These are phyloP conservation scores for Furcula furcula DNA, from an alignment of 2,888 invertebrate genomes.

Conservation along the genomic window DNA sequence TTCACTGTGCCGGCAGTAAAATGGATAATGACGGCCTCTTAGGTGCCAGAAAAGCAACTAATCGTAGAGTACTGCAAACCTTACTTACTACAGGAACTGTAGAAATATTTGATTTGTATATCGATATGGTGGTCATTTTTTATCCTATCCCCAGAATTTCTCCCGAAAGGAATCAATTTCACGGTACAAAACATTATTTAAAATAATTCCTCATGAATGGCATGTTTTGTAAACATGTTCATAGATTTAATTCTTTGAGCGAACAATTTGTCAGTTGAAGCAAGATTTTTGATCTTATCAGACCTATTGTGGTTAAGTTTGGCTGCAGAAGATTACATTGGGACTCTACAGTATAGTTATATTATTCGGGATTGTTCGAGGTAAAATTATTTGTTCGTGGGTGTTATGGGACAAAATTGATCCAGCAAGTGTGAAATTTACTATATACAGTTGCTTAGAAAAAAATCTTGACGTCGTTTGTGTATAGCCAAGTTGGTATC, in stretches of 20 bases:
- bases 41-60: too few relatives aligned
- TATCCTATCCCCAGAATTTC: constrained; percentile 21
- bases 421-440: constrained; percentile 13
- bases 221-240: constrained; percentile 75
- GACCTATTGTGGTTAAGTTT: constrained; percentile 56
- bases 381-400: constrained; percentile 29
- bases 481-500: neutral
- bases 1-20: too few relatives aligned
- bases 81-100: too few relatives aligned
- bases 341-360: constrained; percentile 41
- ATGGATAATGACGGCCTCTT: too few relatives aligned
- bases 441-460: neutral
- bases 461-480: neutral
- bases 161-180: constrained; percentile 65
- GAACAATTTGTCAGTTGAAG: constrained; percentile 68
- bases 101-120: too few relatives aligned
- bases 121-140: neutral
- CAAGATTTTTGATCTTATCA: constrained; percentile 71
- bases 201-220: constrained; percentile 54
- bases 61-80: too few relatives aligned
- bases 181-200: constrained; percentile 52
- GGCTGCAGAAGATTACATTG: constrained; percentile 53
- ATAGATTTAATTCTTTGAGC: constrained; percentile 51
- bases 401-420: constrained; percentile 23
- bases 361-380: constrained; percentile 42